Conservation (phyloP, 2,113 vertebrate genomes). For the Podarcis cretensis region DNA sequence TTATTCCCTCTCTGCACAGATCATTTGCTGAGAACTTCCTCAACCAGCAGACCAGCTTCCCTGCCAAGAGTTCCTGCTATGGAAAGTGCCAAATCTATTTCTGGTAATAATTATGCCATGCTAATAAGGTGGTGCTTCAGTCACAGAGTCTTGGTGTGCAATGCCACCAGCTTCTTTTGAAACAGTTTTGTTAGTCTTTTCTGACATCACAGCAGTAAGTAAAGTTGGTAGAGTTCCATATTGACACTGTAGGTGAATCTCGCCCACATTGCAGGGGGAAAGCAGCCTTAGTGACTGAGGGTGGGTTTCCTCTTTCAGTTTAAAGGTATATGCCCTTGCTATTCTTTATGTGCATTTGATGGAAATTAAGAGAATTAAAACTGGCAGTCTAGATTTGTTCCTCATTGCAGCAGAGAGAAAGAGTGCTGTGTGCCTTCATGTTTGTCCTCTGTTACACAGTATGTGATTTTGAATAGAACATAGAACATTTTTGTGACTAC, state of each 20-base stretch:
- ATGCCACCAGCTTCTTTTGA: neutral
- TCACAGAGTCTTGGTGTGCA: no score
- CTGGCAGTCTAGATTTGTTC: neutral
- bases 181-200: neutral
- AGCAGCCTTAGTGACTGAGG: neutral
- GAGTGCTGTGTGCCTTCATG: no score
- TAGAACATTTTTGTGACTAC: neutral
- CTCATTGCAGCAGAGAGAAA: neutral
- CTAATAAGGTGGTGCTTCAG: no score
- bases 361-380: neutral
- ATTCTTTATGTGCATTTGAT: neutral
- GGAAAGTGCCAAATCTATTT: slow-evolving; percentile 88
- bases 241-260: neutral
- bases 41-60: slow-evolving; percentile 83
- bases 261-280: neutral
- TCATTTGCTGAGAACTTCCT: slow-evolving; percentile 84
- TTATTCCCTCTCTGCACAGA: slow-evolving; percentile 72
- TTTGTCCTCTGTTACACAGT: no score
- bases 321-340: neutral
- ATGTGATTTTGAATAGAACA: neutral
- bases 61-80: slow-evolving; percentile 89
- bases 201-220: neutral
- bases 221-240: neutral
- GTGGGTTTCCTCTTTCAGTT: neutral
- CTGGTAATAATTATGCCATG: slow-evolving; percentile 75